Evolutionary conservation across 2,888 invertebrate genomes (phyloP).

Genomic region (Mechanitis mazaeus): DNA sequence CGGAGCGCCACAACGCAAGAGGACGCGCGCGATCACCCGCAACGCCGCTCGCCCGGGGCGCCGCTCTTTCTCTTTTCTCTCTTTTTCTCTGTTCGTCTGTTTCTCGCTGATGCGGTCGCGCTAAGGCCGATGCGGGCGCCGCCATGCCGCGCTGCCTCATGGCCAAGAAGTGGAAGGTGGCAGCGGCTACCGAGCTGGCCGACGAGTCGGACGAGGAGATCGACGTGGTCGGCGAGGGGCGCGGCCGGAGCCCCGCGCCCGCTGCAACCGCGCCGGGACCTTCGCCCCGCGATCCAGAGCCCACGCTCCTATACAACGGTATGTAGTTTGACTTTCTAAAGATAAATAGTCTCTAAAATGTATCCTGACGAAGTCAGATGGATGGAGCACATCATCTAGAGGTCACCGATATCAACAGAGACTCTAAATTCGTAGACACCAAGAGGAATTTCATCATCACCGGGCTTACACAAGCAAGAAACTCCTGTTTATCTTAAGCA

Average conservation of each 20-base stretch:
- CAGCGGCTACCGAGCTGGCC: constrained; percentile 75
- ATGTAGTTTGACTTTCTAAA: constrained; percentile 46
- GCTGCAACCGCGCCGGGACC: constrained; percentile 81
- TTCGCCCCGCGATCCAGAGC: constrained; percentile 81
- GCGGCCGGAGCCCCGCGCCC: constrained; percentile 72
- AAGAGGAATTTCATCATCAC: neutral
- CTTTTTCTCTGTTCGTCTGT: constrained; percentile 74
- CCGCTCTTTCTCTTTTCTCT: constrained; percentile 75
- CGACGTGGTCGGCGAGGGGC: constrained; percentile 90
- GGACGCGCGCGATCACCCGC: constrained; percentile 72
- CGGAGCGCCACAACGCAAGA: constrained; percentile 75
- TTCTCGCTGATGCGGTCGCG: constrained; percentile 73
- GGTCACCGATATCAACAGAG: too few species aligned
- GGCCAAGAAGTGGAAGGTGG: constrained; percentile 96
- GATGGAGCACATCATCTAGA: too few species aligned
- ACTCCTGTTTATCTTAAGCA: neutral
- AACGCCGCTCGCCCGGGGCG: constrained; percentile 73
- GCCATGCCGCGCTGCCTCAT: constrained; percentile 96
- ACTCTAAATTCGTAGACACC: too few species aligned
- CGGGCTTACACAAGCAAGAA: neutral
- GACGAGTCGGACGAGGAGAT: constrained; percentile 86
- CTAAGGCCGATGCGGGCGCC: constrained; percentile 76
- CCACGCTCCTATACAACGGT: constrained; percentile 87
- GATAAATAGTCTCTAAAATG: neutral
- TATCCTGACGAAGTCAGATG: neutral